Percentiles rank a stretch among this genome's conserved stretches.
phyloP scores from a whole-genome alignment of 2,888 invertebrate species.

The Dicranocentrus wangi region DNA sequence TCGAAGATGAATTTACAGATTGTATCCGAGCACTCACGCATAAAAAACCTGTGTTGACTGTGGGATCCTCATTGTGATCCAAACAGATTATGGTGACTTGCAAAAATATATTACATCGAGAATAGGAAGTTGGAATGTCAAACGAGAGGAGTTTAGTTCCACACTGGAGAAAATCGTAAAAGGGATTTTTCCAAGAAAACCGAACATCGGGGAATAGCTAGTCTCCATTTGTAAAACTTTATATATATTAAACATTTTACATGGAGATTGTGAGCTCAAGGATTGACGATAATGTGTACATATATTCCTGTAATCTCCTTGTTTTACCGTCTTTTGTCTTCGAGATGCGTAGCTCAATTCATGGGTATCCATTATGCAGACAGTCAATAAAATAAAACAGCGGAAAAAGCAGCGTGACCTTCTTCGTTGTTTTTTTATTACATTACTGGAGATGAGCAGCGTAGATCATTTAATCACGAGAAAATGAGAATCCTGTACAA shows the following conservation, averaged over 20 bases:
- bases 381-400: constrained; percentile 31
- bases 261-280: background rate
- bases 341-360: background rate
- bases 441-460: constrained; percentile 36
- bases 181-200: constrained; percentile 43
- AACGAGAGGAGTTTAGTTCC: background rate
- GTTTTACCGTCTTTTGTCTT: background rate
- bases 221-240: background rate
- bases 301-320: constrained; percentile 3
- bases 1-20: background rate
- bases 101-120: constrained; percentile 27
- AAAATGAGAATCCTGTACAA: constrained; percentile 29
- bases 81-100: constrained; percentile 45
- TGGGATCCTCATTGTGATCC: constrained; percentile 2
- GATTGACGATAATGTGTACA: constrained; percentile 8
- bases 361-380: background rate
- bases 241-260: constrained; percentile 13
- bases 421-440: constrained; percentile 42
- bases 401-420: constrained; percentile 18
- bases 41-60: constrained; percentile 13
- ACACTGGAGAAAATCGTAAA: constrained; percentile 28
- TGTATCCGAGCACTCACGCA: background rate
- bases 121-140: constrained; percentile 30
- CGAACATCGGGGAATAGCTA: constrained; percentile 37
- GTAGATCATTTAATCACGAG: constrained; percentile 39